Base-by-base conservation (phyloP, 2,888 invertebrate species). In the Cheilosia soror region DNA sequence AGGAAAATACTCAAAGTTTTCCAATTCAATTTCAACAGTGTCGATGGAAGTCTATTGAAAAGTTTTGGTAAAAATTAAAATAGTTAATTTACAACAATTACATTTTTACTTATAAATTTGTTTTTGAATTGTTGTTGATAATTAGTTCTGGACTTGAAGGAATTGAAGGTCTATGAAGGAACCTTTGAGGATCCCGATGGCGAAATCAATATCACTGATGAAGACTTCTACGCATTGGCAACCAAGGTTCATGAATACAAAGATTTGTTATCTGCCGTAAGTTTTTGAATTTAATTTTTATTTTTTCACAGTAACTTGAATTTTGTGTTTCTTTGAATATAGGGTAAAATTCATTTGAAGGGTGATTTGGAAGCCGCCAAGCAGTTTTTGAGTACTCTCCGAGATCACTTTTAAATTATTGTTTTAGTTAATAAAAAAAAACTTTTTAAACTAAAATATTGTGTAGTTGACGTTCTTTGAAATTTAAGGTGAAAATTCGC, bases 161-260 rank as follows among this genome's bases (percentile, higher is more conserved):
- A 90, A 49, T 75, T 91, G 80, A 90, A 91, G 71, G 90, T 92
- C 58, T 91, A 90, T 71, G 91, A 91, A 58, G 92, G 91, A 20
- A 89, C 87, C 33, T 87, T 88, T 4, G 29, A 81, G 1, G 69
- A 84, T 49, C 88, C 89, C 1, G 91, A 91, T 82, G 90, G 88
- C 1, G 90, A 89, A 69, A 88, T 91, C 5, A 92, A 90, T 5
- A 89, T 91, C 57, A 87, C 89, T 2, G 91, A 91, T 87, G 91
- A 92, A 33, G 89, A 92, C 60, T 91, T 91, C 72, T 49, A 20
- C 49, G 20, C 25, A 5, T 5, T 49, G 0, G 49, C 49, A 5
- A 49, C 49, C 3, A 49, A 49, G 25, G 20, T 3, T 4, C 0
- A 0, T 9, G 20, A 20, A 3, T 20, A 11, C 20, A 49, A 11